These are phyloP conservation scores for Cnemophilus loriae DNA, from an alignment of 2,113 vertebrate genomes.

Conservation along the genomic window DNA sequence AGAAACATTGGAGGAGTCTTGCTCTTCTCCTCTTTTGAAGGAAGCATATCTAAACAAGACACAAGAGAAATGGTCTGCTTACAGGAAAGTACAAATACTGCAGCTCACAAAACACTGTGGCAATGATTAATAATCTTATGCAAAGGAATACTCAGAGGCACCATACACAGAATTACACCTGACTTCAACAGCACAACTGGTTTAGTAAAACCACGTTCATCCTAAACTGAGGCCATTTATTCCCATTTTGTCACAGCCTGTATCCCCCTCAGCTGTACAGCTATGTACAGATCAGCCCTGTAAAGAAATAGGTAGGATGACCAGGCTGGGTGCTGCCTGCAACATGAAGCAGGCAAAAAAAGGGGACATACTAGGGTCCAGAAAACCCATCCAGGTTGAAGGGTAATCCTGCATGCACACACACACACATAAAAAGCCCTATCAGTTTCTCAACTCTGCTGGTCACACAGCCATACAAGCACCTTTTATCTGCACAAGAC, in stretches of 20 bases:
- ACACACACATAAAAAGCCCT: not conserved
- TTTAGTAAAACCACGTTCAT: not conserved
- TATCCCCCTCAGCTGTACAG: not conserved
- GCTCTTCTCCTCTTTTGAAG: conserved; percentile 93
- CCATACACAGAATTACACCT: not conserved
- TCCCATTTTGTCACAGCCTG: not conserved
- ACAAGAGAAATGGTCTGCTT: not conserved
- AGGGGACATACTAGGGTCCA: not conserved
- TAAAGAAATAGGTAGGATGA: not conserved
- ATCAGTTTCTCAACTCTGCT: not conserved
- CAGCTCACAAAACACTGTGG: not conserved
- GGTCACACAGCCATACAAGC: not conserved
- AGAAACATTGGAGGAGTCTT: conserved; percentile 98
- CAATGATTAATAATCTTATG: not conserved
- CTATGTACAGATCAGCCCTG: not conserved
- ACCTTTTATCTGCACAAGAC: not conserved
- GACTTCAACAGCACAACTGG: not conserved
- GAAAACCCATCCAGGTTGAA: not conserved
- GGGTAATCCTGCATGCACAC: not conserved
- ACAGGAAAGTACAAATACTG: not conserved
- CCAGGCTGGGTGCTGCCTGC: not conserved
- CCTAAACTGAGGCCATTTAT: not conserved
- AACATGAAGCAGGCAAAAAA: not conserved
- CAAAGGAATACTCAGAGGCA: not conserved
- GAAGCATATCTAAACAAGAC: conserved; percentile 85